These are phyloP conservation scores for Synchiropus splendidus DNA, from an alignment of 2,113 vertebrate genomes.

Conservation along the genomic window DNA sequence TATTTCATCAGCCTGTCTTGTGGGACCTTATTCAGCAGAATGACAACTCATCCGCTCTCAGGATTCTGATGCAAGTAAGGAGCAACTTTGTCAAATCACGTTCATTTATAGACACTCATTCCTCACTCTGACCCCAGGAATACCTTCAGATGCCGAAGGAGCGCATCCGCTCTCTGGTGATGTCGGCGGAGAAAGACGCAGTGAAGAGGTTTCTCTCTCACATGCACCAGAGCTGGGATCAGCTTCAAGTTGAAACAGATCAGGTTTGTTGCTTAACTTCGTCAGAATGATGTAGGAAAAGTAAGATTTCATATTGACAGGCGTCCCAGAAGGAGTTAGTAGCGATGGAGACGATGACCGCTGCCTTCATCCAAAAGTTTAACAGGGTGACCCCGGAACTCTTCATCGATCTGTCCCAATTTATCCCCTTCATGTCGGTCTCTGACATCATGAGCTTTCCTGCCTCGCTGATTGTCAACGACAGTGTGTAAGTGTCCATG, in stretches of 20 bases:
- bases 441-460: conserved; percentile 81
- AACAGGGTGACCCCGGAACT: conserved; percentile 77
- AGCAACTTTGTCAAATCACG: not conserved
- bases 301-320: conserved; percentile 36
- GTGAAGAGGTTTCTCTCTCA: conserved; percentile 74
- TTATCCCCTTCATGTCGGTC: conserved; percentile 84
- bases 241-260: conserved; percentile 66
- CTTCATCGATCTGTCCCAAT: conserved; percentile 80
- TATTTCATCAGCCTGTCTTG: conserved; percentile 66
- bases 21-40: conserved; percentile 79
- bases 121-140: conserved; percentile 51
- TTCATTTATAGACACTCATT: not conserved
- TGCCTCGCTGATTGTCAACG: conserved; percentile 74
- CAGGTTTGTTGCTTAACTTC: conserved; percentile 46
- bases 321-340: conserved; percentile 69
- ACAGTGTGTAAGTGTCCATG: conserved; percentile 73
- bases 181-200: conserved; percentile 75
- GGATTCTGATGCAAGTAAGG: conserved; percentile 74
- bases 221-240: conserved; percentile 75
- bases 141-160: conserved; percentile 77
- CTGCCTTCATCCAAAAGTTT: conserved; percentile 77
- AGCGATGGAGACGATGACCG: conserved; percentile 76
- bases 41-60: conserved; percentile 66
- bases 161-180: conserved; percentile 73
- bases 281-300: not conserved